Conservation (phyloP, 2,113 vertebrate genomes). For the Tyrannus savana region DNA sequence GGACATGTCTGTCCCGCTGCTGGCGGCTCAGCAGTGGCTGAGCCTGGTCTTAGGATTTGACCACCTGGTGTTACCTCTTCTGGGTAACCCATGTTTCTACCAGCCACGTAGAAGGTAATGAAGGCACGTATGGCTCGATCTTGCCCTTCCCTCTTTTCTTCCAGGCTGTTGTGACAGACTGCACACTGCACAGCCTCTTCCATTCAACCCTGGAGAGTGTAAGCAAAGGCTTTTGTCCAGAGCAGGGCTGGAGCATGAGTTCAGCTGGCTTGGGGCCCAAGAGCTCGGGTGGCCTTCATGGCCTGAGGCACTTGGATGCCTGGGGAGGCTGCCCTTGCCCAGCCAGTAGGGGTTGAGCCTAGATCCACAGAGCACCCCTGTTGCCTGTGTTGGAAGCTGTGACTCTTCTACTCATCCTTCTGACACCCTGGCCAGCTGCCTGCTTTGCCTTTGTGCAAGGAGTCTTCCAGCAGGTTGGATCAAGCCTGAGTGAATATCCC, state of each 20-base stretch:
- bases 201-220: neutral
- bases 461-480: neutral
- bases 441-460: neutral
- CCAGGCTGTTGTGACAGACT: neutral
- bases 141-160: neutral
- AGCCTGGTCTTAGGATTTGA: neutral
- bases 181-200: neutral
- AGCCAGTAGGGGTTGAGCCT: neutral
- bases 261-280: neutral
- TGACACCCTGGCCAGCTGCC: neutral
- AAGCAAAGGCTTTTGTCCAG: neutral
- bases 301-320: neutral
- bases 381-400: neutral
- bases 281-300: fast-evolving
- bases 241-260: neutral
- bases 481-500: neutral
- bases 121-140: neutral
- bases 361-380: neutral
- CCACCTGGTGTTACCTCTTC: neutral
- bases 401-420: neutral
- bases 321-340: neutral
- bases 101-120: neutral
- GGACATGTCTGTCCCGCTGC: neutral
- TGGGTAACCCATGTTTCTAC: neutral
- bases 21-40: neutral